Percentiles rank a stretch among this genome's conserved stretches.
Conservation (phyloP, 2,113 vertebrate species). For the Platichthys flesus region DNA sequence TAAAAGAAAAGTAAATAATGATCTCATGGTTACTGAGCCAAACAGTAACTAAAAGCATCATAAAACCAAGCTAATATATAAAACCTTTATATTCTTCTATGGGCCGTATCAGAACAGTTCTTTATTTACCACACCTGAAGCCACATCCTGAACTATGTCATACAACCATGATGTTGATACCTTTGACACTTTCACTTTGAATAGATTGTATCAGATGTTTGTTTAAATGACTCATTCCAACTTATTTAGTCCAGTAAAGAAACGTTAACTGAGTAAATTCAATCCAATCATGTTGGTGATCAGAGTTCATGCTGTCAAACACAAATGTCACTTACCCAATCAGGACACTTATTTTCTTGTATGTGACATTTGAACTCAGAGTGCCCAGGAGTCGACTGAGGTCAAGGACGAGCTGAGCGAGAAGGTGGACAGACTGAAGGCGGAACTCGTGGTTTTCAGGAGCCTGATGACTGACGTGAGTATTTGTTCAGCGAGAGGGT, state of each 20-base stretch:
- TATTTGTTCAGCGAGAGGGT: constrained; percentile 51
- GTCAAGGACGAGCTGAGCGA: constrained; percentile 92
- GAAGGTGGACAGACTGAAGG: constrained; percentile 94
- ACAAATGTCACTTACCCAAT: not conserved
- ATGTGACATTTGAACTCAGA: constrained; percentile 77
- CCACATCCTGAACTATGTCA: not conserved
- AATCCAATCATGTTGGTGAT: not conserved
- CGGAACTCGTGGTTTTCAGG: constrained; percentile 97
- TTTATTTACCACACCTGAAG: too few species aligned
- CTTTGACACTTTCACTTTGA: not conserved
- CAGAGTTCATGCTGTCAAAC: not conserved
- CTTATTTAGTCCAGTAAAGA: not conserved
- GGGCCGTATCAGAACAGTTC: not conserved
- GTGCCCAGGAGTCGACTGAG: constrained; percentile 87
- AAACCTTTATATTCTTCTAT: constrained; percentile 1
- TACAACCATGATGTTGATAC: too few species aligned
- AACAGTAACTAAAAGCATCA: constrained; percentile 4
- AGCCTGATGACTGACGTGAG: constrained; percentile 98
- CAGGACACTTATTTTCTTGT: not conserved
- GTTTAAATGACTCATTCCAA: not conserved
- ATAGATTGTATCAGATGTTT: not conserved
- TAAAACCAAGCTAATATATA: not conserved
- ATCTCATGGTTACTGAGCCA: not conserved
- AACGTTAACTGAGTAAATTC: not conserved
- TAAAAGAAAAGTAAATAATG: not conserved